Evolutionary conservation across 2,797 vertebrate species (phyloP), one percentile per base, ranked within the genome.

Genomic region (Hirundo rustica): DNA sequence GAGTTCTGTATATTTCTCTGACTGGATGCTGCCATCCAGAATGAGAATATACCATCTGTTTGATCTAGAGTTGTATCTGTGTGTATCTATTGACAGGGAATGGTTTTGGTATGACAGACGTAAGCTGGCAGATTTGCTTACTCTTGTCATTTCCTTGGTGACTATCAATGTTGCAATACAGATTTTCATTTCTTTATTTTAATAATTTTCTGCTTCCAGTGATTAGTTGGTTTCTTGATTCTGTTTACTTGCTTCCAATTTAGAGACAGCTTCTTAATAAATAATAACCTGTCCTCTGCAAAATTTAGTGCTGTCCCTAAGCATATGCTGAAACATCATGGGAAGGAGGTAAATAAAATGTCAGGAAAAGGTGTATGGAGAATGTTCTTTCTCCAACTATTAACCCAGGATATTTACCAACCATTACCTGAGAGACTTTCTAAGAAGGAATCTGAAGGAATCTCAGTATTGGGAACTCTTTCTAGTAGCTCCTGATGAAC

Each of bases 401-500:
- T 44, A 90, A 60, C 27, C 53, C 1, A 1, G 18, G 82, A 23
- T 75, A 60, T 60, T 67, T 84, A 67, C 30, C n/a, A 84, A 3
- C 29, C 6, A 15, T 29, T 66, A 47, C 7, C 5, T 0, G 0
- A 71, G 58, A 57, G 23, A n/a, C 34, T 50, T 86, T 51, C 48
- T 47, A 36, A 86, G 53, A 40, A 88, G 23, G 17, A 55, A 40
- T 88, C 27, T 50, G 53, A 40, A 88, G 23, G 17, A 55, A 40
- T 85, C 27, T 50, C 20, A 18, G 51, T 83, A n/a, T 7, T 77
- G 10, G 48, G 45, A 74, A 19, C 18, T 74, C 36, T 32, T 64
- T 36, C 65, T 60, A 23, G 48, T 86, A 67, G 36, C 21, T 89
- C 19, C 27, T 55, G 48, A 36, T 70, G 40, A 44, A 60, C 40